Percentiles rank a stretch among this genome's conserved stretches.
phyloP scores from a whole-genome alignment of 2,113 vertebrate genomes.

The Atlantisia rogersi region DNA sequence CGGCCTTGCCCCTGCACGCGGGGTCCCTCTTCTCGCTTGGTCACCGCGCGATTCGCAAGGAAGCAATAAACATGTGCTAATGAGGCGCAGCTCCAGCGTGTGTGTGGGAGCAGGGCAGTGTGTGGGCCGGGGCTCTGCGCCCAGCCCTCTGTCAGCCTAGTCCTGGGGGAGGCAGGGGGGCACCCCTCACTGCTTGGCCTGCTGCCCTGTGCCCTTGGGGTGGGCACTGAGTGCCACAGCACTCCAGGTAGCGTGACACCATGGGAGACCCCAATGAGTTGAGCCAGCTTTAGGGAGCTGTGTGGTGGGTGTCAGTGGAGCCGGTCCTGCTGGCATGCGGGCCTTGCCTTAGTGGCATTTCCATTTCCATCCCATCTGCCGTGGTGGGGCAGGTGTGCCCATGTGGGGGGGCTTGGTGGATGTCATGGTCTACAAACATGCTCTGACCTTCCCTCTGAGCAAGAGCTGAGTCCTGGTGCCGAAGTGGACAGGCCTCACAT shows the following conservation, averaged over 20 bases:
- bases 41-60: fast-evolving
- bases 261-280: fast-evolving
- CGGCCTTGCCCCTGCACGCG: fast-evolving
- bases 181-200: fast-evolving
- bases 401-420: fast-evolving
- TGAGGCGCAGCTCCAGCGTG: background rate
- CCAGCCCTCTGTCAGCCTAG: no score
- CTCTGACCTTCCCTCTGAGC: fast-evolving
- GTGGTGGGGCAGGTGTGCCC: fast-evolving
- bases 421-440: fast-evolving
- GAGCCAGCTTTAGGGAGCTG: background rate
- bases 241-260: fast-evolving
- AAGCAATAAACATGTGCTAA: constrained; percentile 20
- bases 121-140: fast-evolving
- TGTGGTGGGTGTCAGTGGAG: fast-evolving
- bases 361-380: background rate
- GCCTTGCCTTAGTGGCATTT: background rate
- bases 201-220: background rate
- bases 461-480: fast-evolving
- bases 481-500: fast-evolving
- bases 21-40: background rate
- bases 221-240: fast-evolving
- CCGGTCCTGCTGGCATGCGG: fast-evolving
- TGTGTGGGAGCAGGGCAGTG: background rate
- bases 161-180: fast-evolving